A percentile compares a stretch with the other conserved stretches of the same genome.
These are phyloP conservation scores for Tragelaphus strepsiceros DNA, from an alignment of 2,113 vertebrate species.

Conservation along the genomic window DNA sequence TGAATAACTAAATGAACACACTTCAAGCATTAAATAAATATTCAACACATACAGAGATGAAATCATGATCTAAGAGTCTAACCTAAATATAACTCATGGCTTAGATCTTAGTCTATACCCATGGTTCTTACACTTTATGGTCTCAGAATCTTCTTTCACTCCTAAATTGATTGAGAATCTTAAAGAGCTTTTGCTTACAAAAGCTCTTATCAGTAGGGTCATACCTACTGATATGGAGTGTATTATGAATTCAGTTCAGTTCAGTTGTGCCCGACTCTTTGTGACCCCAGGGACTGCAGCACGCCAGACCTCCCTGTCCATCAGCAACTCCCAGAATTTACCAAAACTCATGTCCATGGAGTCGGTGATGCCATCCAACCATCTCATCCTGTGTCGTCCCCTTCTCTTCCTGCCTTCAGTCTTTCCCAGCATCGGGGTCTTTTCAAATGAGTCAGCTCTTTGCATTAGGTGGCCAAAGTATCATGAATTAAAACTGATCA, in stretches of 20 bases:
- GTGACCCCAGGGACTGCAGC: not conserved
- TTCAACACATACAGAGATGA: not conserved
- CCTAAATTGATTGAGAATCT: not conserved
- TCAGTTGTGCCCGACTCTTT: not conserved
- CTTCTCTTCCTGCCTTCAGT: not conserved
- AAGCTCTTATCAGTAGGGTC: too few species aligned
- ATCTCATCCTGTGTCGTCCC: not conserved
- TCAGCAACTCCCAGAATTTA: not conserved
- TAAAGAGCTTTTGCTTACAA: not conserved
- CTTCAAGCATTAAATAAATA: not conserved
- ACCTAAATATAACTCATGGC: not conserved
- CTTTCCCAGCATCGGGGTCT: not conserved
- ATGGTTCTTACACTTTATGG: not conserved
- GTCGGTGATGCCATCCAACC: not conserved
- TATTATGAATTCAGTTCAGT: not conserved
- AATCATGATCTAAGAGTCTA: not conserved
- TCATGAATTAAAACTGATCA: conserved; percentile 8
- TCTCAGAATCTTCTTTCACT: not conserved
- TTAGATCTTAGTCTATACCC: not conserved
- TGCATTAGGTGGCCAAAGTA: not conserved
- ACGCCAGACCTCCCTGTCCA: not conserved
- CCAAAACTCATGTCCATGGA: not conserved
- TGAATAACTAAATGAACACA: not conserved
- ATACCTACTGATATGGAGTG: not conserved
- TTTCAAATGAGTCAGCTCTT: not conserved